Evolutionary conservation across 2,113 vertebrate species (phyloP), one percentile per base, ranked within the genome.

Genomic region (Carassius gibelio): DNA sequence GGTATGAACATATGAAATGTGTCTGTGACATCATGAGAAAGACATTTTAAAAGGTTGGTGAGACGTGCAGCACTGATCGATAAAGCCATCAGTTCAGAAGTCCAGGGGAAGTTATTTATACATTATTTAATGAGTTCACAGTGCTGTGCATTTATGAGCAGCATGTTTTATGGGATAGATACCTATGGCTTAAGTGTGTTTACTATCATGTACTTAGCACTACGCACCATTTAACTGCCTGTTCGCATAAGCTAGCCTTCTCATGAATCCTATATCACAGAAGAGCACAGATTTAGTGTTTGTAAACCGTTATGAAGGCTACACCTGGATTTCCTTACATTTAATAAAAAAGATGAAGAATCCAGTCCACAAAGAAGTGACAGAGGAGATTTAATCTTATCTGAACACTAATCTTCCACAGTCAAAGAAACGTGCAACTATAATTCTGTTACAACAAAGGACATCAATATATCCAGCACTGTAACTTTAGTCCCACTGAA

Each of bases 111-210:
- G 82, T 82, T 66, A 81, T 78, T 75, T 76, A 89, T 89, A 75
- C 79, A 88, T 85, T 89, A 88, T 88, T 89, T 71, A 88, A 85
- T 76, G 84, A 83, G 79, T 68, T 83, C 45, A 76, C 17, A 80
- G 82, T 42, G 66, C 45, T 55, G 81, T 75, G 66, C 42, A 66
- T 79, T 88, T 78, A 81, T 88, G 62, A 83, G 59, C 62, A 74
- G 59, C 38, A 59, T 50, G 26, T 50, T 82, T 68, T 68, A 55
- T 5, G 34, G 84, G 79, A 80, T 88, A 89, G 78, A 59, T 64
- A 88, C 85, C 87, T 87, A 84, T 78, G 55, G 30, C 34, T 8
- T 42, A 21, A n/a, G 5, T 62, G 23, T 59, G 50, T 59, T 83
- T 59, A 82, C 66, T 9, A 38, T 55, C 26, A 23, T 55, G 48